Conservation (phyloP, 2,888 invertebrate species). For the Sphaerophoria taeniata region DNA sequence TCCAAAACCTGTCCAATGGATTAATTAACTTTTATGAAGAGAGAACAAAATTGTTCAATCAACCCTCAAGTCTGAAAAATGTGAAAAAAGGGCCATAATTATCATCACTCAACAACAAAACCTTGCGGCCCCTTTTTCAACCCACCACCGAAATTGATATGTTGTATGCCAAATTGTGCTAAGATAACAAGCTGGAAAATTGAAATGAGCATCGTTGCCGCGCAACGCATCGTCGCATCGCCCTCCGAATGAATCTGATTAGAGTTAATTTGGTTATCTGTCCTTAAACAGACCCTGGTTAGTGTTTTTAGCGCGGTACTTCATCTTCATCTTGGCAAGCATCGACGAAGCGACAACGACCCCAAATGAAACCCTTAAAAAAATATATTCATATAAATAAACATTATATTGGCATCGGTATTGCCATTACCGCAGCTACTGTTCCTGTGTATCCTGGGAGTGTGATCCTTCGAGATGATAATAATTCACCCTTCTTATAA, state of each 20-base stretch:
- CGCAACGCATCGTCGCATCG: conserved; percentile 30
- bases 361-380: conserved; percentile 49
- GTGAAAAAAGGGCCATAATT: conserved; percentile 2
- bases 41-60: not conserved
- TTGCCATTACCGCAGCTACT: conserved; percentile 67
- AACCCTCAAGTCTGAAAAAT: conserved; percentile 4
- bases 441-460: no score
- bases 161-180: conserved; percentile 76
- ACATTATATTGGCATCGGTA: conserved; percentile 65
- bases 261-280: conserved; percentile 77
- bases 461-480: conserved; percentile 69
- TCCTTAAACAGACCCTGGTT: conserved; percentile 66
- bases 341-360: conserved; percentile 63
- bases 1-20: no score
- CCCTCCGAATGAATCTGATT: conserved; percentile 75
- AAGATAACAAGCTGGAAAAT: conserved; percentile 77
- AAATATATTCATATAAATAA: conserved; percentile 63
- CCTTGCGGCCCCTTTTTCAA: not conserved
- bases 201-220: conserved; percentile 75
- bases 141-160: conserved; percentile 72
- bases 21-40: no score
- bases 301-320: conserved; percentile 60
- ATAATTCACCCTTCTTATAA: conserved; percentile 68
- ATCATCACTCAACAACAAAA: conserved; percentile 26
- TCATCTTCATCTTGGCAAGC: conserved; percentile 60